Conservation (phyloP, 2,888 invertebrate genomes). For the Eupithecia exiguata region DNA sequence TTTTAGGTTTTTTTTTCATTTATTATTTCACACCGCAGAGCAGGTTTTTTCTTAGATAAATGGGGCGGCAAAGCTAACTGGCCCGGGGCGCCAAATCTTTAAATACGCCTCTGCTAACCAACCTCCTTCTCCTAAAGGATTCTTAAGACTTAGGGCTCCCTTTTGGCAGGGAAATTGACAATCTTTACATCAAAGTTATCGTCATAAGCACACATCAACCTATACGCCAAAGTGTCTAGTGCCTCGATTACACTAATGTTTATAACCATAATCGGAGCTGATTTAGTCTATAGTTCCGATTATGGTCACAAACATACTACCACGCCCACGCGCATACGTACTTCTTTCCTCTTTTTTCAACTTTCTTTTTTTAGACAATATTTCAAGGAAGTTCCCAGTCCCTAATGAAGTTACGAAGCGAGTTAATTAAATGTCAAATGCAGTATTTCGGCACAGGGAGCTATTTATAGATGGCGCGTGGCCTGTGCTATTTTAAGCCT, state of each 20-base stretch:
- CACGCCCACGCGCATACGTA: neutral
- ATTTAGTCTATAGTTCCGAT: neutral
- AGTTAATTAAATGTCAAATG: constrained; percentile 29
- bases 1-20: no score
- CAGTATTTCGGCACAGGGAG: constrained; percentile 22
- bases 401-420: constrained; percentile 10
- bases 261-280: neutral
- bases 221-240: no score
- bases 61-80: no score
- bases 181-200: neutral
- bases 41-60: no score
- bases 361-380: neutral
- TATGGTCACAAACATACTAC: no score
- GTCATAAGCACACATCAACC: neutral
- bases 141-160: neutral
- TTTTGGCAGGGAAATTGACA: neutral
- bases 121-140: no score
- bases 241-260: no score
- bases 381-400: neutral
- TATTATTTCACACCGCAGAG: no score
- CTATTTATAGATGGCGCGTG: neutral
- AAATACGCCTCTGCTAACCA: no score
- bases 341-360: neutral
- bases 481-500: constrained; percentile 10
- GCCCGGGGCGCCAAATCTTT: no score